phyloP scores from a whole-genome alignment of 2,797 vertebrate genomes.

The Gorsachius magnificus region DNA sequence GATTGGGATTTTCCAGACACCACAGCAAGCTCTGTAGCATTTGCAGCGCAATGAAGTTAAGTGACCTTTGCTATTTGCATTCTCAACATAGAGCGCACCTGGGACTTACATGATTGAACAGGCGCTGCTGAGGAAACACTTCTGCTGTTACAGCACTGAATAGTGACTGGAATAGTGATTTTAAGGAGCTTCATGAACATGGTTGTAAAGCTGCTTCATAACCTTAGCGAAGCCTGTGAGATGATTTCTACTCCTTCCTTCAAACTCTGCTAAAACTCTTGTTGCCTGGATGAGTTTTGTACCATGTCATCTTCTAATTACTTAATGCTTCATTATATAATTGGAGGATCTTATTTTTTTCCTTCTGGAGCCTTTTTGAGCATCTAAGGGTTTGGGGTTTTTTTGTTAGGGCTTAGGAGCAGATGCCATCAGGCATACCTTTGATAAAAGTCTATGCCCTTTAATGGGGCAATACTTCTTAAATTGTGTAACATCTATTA shows the following conservation, averaged over 20 bases:
- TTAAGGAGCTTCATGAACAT: no score
- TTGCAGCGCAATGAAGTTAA: neutral
- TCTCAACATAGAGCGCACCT: neutral
- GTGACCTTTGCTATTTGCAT: neutral
- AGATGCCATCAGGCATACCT: neutral
- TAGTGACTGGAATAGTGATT: neutral
- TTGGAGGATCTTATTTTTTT: neutral
- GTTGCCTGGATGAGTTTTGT: neutral
- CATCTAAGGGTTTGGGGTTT: neutral
- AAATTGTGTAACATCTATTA: neutral
- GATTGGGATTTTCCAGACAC: neutral
- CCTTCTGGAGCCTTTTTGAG: neutral
- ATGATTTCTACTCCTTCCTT: neutral
- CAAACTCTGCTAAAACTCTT: neutral
- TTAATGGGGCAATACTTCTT: neutral
- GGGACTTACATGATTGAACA: neutral
- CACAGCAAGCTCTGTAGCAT: neutral
- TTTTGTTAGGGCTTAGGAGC: neutral
- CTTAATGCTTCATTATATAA: neutral
- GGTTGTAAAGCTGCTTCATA: neutral
- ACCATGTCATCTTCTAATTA: neutral
- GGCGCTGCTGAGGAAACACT: neutral
- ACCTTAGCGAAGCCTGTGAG: neutral
- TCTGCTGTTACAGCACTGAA: neutral
- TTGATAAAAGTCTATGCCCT: neutral